Evolutionary conservation across 2,797 vertebrate genomes (phyloP), one percentile per base, ranked within the genome.

Genomic region (Agapornis canus): DNA sequence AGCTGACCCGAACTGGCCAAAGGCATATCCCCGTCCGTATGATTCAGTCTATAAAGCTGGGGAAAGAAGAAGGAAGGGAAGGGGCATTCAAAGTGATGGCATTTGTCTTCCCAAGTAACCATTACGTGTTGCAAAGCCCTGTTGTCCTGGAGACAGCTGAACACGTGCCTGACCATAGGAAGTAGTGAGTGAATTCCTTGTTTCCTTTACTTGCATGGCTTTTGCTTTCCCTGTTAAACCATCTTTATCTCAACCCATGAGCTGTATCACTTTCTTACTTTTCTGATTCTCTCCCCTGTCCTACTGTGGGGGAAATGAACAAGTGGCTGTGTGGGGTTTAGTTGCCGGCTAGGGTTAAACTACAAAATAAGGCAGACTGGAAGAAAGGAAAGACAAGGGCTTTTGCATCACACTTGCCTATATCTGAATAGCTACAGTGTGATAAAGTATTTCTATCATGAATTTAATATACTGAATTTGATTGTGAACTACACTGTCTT

Each of bases 1-100:
- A 82, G 13, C 9, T 60, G 31, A 71, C 13, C 10, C 2, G 11
- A 57, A 3, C 2, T 57, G n/a, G 40, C 13, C 4, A 45, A 37
- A 82, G 31, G 12, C 5, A 19, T 47, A 25, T 29, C 5, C 9
- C n/a, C 11, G 4, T n/a, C 7, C 6, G 0, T 15, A 6, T 20
- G 22, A 17, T 0, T 77, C n/a, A 59, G 13, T 27, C 31, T 10
- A 14, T 60, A 65, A 63, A 52, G 2, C 2, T 22, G 25, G 9
- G 26, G 2, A 29, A 49, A 61, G 31, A 10, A 69, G 8, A 10
- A 69, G 8, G 18, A 49, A 49, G 16, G 7, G 7, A 6, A 29
- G 65, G 2, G 5, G 32, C 1, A 1, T 71, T 78, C 0, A 0
- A 5, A 51, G 12, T 20, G 3, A 43, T 40, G 35, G 4, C 0